phyloP scores from a whole-genome alignment of 2,113 vertebrate species.

The Athene cunicularia region DNA sequence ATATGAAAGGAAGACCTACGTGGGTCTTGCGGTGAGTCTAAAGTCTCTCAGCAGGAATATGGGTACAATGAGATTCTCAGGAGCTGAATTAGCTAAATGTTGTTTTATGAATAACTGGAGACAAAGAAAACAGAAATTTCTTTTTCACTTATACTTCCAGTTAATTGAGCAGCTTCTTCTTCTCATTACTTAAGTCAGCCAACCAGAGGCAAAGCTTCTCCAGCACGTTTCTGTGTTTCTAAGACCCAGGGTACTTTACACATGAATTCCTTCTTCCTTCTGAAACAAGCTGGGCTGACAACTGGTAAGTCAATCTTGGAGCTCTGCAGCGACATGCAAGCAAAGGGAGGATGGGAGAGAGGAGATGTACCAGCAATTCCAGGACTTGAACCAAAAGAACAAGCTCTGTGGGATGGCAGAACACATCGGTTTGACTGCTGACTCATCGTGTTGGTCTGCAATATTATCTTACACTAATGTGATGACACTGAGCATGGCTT shows the following conservation, averaged over 20 bases:
- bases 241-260: slow-evolving; percentile 50
- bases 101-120: neutral
- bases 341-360: neutral
- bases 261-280: slow-evolving; percentile 50
- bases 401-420: neutral
- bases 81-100: neutral
- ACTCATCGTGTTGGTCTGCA: slow-evolving; percentile 52
- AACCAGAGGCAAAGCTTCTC: slow-evolving; percentile 31
- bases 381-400: neutral
- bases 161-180: slow-evolving; percentile 3
- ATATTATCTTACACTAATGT: neutral
- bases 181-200: slow-evolving; percentile 34
- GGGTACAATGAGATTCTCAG: neutral
- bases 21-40: neutral
- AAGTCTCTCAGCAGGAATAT: neutral
- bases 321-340: neutral
- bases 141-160: neutral
- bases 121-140: neutral
- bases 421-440: slow-evolving; percentile 22
- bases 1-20: neutral
- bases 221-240: slow-evolving; percentile 37
- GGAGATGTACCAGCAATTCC: neutral
- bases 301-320: slow-evolving; percentile 21
- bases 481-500: neutral
- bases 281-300: slow-evolving; percentile 49